Base-by-base conservation (phyloP, 1,140 invertebrate species). In the Amphibalanus amphitrite region DNA sequence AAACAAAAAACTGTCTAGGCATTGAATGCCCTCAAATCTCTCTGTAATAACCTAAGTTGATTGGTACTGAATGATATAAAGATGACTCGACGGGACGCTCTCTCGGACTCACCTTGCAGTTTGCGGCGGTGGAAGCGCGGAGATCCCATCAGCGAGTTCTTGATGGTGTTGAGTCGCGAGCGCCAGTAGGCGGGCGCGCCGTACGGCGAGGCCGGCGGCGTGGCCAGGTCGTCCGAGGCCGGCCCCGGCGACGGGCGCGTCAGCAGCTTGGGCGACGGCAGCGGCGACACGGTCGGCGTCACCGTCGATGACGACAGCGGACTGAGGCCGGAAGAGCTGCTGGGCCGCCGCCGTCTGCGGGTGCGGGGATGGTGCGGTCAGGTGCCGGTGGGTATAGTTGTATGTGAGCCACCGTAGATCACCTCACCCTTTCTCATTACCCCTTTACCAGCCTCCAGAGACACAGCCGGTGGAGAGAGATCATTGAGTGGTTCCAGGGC, bases 121-220 rank as follows among this genome's bases (percentile, higher is more conserved):
- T 98, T 98, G 82, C 95, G 86, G 75, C 96, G 83, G 83, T 99
- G 96, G 82, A 99, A 99, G 69, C 96, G 82, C 26, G 97, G 97
- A 74, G 95, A 98, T n/a, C 96, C 97, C 4, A 99, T 84, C 82
- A 99, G 97, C 75, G 93, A 97, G 82, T 98, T 99, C 82, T 98
- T 98, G 76, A 99, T 95, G 30, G 93, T 97, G 70, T 93, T 97
- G 28, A 99, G 86, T 47, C 96, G 83, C 17, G 93, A 92, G 79
- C 93, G 89, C 95, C 96, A 98, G 72, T 94, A 91, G 74, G 92
- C 91, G 29, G 79, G 72, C 64, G 74, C 71, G 33, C 74, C 71
- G 72, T 76, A 74, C n/a, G 75, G 75, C 17, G 75, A 76, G 10
- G 73, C 73, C 15, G 75, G 74, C 10, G 75, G 69, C 73, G 26